These are phyloP conservation scores for Clarias pachynema DNA, from an alignment of 2,797 vertebrate species.

Conservation along the genomic window DNA sequence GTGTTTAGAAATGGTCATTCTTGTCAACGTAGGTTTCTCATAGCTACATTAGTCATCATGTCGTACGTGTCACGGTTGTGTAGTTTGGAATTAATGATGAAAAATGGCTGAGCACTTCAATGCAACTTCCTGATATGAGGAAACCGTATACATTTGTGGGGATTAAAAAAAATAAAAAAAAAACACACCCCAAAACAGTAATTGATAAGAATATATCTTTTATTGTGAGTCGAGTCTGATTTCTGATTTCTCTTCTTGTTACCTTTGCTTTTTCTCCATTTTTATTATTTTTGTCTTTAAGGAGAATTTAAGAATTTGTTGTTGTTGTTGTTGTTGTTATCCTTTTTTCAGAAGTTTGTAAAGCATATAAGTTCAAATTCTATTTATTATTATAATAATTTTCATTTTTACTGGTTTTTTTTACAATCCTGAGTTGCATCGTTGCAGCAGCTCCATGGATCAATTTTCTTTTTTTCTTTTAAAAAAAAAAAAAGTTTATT, in stretches of 20 bases:
- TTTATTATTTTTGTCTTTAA: conserved; percentile 59
- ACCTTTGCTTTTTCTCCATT: conserved; percentile 47
- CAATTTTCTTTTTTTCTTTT: no score
- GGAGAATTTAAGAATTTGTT: conserved; percentile 56
- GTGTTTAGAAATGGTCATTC: conserved; percentile 2
- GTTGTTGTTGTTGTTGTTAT: conserved; percentile 27
- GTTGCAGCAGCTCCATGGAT: conserved; percentile 51
- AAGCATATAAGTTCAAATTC: conserved; percentile 63
- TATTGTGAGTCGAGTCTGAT: conserved; percentile 31
- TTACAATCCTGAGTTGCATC: conserved; percentile 57
- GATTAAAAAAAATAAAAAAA: conserved; percentile 15
- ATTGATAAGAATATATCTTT: conserved; percentile 26
- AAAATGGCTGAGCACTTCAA: conserved; percentile 51
- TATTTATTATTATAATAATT: conserved; percentile 65
- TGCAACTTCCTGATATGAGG: conserved; percentile 33
- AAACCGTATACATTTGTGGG: conserved; percentile 19
- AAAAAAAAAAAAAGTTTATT: conserved; percentile 45
- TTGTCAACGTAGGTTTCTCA: conserved; percentile 22
- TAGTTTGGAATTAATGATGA: conserved; percentile 23
- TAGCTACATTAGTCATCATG: conserved; percentile 26
- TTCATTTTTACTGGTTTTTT: conserved; percentile 56
- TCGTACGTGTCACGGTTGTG: neutral
- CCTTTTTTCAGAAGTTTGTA: conserved; percentile 58
- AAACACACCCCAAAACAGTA: neutral
- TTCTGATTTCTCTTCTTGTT: conserved; percentile 56